These are phyloP conservation scores for Paradoxurus hermaphroditus DNA, from an alignment of 2,113 vertebrate species.

Conservation along the genomic window DNA sequence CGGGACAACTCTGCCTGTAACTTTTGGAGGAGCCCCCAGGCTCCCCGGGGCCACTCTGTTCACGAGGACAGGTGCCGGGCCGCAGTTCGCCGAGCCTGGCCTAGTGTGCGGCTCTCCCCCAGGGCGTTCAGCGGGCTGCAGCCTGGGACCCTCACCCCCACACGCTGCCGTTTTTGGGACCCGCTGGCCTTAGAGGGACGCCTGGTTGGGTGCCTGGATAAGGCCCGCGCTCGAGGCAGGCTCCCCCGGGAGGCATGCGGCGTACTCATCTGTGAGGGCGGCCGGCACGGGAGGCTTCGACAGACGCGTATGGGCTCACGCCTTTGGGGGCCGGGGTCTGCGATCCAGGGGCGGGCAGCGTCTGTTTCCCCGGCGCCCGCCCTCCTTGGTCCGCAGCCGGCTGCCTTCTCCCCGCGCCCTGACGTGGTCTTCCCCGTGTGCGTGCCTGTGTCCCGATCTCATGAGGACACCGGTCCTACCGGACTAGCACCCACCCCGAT, in stretches of 20 bases:
- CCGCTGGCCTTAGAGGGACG: not conserved
- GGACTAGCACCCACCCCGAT: no score
- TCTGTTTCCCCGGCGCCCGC: not conserved
- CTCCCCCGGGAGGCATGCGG: not conserved
- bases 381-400: not conserved
- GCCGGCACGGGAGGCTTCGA: not conserved
- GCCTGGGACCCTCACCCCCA: not conserved
- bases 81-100: not conserved
- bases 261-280: fast-evolving
- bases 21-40: not conserved
- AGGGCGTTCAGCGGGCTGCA: not conserved
- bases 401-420: not conserved
- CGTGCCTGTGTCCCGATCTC: not conserved
- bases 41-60: not conserved
- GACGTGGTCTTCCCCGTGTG: fast-evolving
- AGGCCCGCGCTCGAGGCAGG: not conserved
- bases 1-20: not conserved
- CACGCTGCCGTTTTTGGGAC: not conserved
- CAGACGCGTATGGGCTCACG: not conserved
- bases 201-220: not conserved
- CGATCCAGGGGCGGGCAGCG: not conserved
- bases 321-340: not conserved
- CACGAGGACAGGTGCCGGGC: not conserved
- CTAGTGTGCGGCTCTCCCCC: not conserved
- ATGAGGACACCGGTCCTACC: not conserved